phyloP scores from a whole-genome alignment of 1,140 invertebrate species.

The Coelopa frigida region DNA sequence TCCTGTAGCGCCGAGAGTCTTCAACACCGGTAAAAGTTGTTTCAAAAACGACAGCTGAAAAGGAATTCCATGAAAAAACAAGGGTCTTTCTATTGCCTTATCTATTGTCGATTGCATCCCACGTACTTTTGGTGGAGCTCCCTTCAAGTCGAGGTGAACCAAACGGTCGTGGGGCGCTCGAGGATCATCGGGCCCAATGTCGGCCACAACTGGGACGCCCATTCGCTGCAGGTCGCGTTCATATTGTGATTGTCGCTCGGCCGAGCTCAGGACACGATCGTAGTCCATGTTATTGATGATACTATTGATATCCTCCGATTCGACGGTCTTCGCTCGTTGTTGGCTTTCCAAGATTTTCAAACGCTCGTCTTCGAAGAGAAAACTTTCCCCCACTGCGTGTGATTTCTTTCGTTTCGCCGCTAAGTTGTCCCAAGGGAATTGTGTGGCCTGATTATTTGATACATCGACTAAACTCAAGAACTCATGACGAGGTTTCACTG shows the following conservation, averaged over 20 bases:
- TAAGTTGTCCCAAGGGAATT: conserved; percentile 15
- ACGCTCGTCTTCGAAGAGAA: conserved; percentile 38
- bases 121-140: conserved; percentile 67
- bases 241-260: conserved; percentile 37
- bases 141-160: conserved; percentile 87
- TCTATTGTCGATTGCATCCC: background rate
- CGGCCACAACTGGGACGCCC: conserved; percentile 36
- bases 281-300: conserved; percentile 33
- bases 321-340: conserved; percentile 30
- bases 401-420: conserved; percentile 27
- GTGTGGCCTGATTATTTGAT: no score
- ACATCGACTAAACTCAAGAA: no score
- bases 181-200: conserved; percentile 36
- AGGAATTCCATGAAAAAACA: background rate
- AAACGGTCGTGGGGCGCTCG: conserved; percentile 46
- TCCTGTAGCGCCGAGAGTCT: conserved; percentile 74
- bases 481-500: no score
- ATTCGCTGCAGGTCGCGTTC: conserved; percentile 41
- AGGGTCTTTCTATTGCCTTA: background rate
- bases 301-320: conserved; percentile 34
- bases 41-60: conserved; percentile 47
- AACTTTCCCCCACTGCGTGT: conserved; percentile 27
- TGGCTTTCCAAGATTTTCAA: conserved; percentile 39
- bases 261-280: conserved; percentile 34
- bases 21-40: conserved; percentile 66